Percentiles rank a stretch among this genome's conserved stretches.
phyloP scores from a whole-genome alignment of 1,140 invertebrate genomes.

The Uloborus diversus region DNA sequence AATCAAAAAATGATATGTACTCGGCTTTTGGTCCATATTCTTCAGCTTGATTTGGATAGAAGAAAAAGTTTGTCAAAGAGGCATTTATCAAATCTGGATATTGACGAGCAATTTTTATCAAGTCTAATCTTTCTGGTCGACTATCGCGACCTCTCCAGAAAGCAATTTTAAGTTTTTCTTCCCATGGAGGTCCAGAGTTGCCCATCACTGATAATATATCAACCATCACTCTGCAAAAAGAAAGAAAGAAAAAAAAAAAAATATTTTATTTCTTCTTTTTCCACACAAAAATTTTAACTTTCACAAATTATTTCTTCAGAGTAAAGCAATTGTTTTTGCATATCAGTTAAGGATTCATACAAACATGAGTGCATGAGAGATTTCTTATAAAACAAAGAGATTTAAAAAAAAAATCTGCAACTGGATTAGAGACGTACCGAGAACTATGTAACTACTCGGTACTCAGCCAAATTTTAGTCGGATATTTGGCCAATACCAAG shows the following conservation, averaged over 20 bases:
- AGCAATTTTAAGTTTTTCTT: slow-evolving; percentile 76
- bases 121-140: slow-evolving; percentile 79
- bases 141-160: slow-evolving; percentile 96
- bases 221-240: slow-evolving; percentile 47
- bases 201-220: slow-evolving; percentile 58
- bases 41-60: slow-evolving; percentile 85
- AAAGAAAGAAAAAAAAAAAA: slow-evolving; percentile 3
- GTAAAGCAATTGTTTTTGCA: neutral
- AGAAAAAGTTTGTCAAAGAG: slow-evolving; percentile 96
- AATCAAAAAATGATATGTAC: slow-evolving; percentile 91
- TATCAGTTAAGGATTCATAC: too few relatives aligned
- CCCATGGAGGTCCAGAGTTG: slow-evolving; percentile 70
- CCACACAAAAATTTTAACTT: neutral
- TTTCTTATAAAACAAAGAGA: too few relatives aligned
- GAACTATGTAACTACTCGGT: too few relatives aligned
- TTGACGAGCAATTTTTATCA: slow-evolving; percentile 80
- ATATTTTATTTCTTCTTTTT: neutral
- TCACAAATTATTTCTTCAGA: neutral
- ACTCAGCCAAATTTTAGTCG: too few relatives aligned
- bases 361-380: too few relatives aligned
- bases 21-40: slow-evolving; percentile 84
- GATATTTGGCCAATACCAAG: too few relatives aligned
- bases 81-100: slow-evolving; percentile 88
- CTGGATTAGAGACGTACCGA: too few relatives aligned
- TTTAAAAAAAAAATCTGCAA: too few relatives aligned